Conservation (phyloP, 2,888 invertebrate genomes). For the Tetranychus truncatus region DNA sequence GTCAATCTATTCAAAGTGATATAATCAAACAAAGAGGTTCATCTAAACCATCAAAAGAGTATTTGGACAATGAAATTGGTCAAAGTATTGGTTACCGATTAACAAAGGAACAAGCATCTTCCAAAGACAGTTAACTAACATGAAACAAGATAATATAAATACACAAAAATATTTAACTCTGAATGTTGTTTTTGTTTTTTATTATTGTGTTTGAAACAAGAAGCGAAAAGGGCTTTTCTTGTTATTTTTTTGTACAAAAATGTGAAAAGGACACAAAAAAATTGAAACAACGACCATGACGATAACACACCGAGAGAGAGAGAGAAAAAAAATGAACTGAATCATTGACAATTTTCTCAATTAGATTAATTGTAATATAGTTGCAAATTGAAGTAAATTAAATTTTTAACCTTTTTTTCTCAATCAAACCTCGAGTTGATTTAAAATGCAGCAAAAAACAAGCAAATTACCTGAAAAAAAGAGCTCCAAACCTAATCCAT, state of each 20-base stretch:
- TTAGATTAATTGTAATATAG: not conserved
- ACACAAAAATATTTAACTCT: not conserved
- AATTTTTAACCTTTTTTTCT: too few species aligned
- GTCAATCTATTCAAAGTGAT: conserved; percentile 23
- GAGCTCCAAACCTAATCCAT: too few species aligned
- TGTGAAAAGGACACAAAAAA: too few species aligned
- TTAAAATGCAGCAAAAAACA: too few species aligned
- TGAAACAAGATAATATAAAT: not conserved
- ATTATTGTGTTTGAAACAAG: too few species aligned
- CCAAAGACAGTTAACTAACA: conserved; percentile 3
- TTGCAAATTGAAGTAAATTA: too few species aligned
- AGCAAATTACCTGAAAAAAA: too few species aligned
- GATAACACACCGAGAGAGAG: not conserved
- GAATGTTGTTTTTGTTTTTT: too few species aligned
- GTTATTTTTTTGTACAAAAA: too few species aligned
- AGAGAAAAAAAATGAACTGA: not conserved
- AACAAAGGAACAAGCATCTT: conserved; percentile 11
- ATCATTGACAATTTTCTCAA: not conserved
- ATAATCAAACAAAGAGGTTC: conserved; percentile 14
- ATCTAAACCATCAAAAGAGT: not conserved
- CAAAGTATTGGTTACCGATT: conserved; percentile 11
- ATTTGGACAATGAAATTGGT: conserved; percentile 8
- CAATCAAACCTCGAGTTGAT: too few species aligned
- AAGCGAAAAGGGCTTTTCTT: too few species aligned
- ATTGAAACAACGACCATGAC: not conserved